Evolutionary conservation across 2,888 invertebrate species (phyloP).

Genomic region (Drosophila neutralis): DNA sequence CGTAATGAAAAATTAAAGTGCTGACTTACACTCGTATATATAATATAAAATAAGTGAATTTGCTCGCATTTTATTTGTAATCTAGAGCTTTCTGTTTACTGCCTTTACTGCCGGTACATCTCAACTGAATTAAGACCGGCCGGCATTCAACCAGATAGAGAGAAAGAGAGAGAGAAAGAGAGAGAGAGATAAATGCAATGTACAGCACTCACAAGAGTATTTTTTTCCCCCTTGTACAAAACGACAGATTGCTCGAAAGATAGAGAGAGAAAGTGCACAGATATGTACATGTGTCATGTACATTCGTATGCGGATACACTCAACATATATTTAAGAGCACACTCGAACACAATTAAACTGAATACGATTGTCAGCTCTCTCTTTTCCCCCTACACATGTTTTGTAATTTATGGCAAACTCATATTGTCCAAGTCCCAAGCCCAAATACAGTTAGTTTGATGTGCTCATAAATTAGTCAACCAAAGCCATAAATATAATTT

Average conservation of each 20-base stretch:
- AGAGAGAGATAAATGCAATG: too few relatives aligned
- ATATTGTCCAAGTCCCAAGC: neutral
- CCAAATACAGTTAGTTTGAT: neutral
- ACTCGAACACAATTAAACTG: neutral
- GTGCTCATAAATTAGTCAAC: neutral
- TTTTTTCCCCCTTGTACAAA: neutral
- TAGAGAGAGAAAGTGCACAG: neutral
- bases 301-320: neutral
- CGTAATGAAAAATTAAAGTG: neutral
- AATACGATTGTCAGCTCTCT: neutral
- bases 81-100: neutral
- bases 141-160: neutral
- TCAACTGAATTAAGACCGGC: neutral
- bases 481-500: conserved; percentile 1
- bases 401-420: conserved; percentile 2
- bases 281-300: neutral
- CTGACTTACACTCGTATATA: neutral
- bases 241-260: neutral
- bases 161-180: neutral
- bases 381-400: neutral
- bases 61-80: conserved; percentile 1
- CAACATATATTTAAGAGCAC: neutral
- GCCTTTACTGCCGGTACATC: neutral
- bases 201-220: neutral
- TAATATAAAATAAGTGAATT: neutral